These are phyloP conservation scores for Stigmatopora nigra DNA, from an alignment of 2,113 vertebrate genomes.

Conservation along the genomic window DNA sequence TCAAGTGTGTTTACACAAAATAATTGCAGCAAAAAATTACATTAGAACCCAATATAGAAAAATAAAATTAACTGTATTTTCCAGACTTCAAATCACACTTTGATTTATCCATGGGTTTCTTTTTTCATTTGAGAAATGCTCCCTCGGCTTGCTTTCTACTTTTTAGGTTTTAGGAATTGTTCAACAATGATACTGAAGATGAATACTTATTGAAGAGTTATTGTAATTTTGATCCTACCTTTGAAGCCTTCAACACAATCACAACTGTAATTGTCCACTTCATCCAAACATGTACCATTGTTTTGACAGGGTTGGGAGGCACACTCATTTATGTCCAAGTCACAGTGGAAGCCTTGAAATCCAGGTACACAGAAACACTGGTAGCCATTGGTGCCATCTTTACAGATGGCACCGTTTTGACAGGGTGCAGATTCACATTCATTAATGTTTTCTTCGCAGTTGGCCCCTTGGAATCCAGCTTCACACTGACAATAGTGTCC, in stretches of 20 bases:
- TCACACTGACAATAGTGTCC: conserved; percentile 71
- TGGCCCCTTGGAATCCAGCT: conserved; percentile 67
- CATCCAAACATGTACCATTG: conserved; percentile 81
- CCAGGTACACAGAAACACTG: conserved; percentile 94
- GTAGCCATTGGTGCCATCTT: conserved; percentile 67
- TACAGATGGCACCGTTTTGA: conserved; percentile 87
- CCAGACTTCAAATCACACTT: too few relatives aligned
- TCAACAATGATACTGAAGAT: too few relatives aligned
- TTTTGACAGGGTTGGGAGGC: conserved; percentile 85
- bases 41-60: not conserved
- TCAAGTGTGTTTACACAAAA: not conserved
- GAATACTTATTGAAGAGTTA: not conserved
- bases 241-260: conserved; percentile 76
- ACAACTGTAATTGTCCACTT: conserved; percentile 81
- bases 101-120: too few relatives aligned
- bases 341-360: conserved; percentile 88
- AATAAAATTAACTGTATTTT: too few relatives aligned
- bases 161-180: too few relatives aligned
- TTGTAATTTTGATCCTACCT: conserved; percentile 62
- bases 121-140: too few relatives aligned
- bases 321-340: conserved; percentile 95
- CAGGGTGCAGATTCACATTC: conserved; percentile 80
- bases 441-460: conserved; percentile 71
- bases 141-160: too few relatives aligned
- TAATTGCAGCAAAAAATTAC: not conserved